A percentile compares a stretch with the other conserved stretches of the same genome.
These are phyloP conservation scores for Heliconius sara DNA, from an alignment of 2,888 invertebrate genomes.

Conservation along the genomic window DNA sequence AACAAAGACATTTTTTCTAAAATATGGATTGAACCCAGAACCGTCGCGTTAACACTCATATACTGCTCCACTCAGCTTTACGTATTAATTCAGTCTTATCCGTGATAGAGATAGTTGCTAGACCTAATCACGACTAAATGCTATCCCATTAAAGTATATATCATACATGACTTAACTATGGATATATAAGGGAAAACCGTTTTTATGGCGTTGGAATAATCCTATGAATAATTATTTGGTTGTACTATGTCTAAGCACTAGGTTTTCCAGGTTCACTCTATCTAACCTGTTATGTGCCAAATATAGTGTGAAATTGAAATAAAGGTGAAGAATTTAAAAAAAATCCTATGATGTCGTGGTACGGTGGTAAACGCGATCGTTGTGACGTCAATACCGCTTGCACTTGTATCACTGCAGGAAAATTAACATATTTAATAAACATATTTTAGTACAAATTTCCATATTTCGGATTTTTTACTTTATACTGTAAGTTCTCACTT, in stretches of 20 bases:
- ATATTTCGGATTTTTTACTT: no score
- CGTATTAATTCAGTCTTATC: neutral
- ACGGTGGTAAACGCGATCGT: no score
- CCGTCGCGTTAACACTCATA: neutral
- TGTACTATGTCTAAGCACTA: neutral
- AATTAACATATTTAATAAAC: no score
- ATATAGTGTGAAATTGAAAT: neutral
- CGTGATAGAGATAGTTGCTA: neutral
- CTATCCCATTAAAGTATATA: slow-evolving; percentile 3
- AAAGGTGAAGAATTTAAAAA: no score
- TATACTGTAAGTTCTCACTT: no score
- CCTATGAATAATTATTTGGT: no score
- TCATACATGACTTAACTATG: neutral
- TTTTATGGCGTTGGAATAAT: neutral
- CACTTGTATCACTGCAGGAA: no score
- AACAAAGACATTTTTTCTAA: neutral
- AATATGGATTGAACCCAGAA: neutral
- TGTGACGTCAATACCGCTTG: no score
- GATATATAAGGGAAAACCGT: neutral
- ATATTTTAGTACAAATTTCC: no score
- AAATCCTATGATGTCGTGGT: no score
- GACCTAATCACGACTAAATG: slow-evolving; percentile 2
- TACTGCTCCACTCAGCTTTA: neutral
- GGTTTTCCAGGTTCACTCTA: neutral
- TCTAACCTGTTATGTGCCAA: neutral